Evolutionary conservation across 2,888 invertebrate genomes (phyloP), one percentile per base, ranked within the genome.

Genomic region (Fragum whitleyi): DNA sequence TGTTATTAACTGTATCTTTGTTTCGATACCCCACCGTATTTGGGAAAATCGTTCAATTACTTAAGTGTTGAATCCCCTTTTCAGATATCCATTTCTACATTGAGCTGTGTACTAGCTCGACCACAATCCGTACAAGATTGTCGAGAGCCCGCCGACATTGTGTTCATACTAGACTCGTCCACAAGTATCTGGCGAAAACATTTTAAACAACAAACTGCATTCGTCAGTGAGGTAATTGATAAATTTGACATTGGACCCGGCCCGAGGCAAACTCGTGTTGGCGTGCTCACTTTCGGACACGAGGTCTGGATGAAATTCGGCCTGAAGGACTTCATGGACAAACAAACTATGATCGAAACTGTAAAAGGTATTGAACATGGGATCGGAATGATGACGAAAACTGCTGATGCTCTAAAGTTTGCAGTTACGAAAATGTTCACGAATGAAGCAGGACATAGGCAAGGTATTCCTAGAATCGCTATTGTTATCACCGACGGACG

Each of bases 401-500:
- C 91, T 0, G 88, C 87, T n/a, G 85, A 77, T 5, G 91, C 90
- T 0, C 72, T 92, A 3, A 71, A 82, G 7, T 90, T 75, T 70
- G 88, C 88, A 11, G 67, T 86, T 5, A 51, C 79, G 0, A 16
- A 81, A 47, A 88, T 91, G 89, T 89, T 90, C 69, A 80, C 72
- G 7, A n/a, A 26, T 0, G 69, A 77, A 23, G 71, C 72, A 14
- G 87, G 89, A 0, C 80, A 76, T 1, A 81, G 92, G 26, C 36
- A 61, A 0, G 86, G 80, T 23, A 90, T 89, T 3, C 79, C 90
- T 1, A 83, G 86, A 23, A 86, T 93, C 51, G 90, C 87, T 29
- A 83, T 93, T 9, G 88, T 93, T 39, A 87, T 93, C 62, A 93
- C 93, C 1, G 93, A 93, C 80, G 93, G 92, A 2, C 79, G 86